phyloP scores from a whole-genome alignment of 2,888 invertebrate genomes.

The Glaucopsyche alexis region DNA sequence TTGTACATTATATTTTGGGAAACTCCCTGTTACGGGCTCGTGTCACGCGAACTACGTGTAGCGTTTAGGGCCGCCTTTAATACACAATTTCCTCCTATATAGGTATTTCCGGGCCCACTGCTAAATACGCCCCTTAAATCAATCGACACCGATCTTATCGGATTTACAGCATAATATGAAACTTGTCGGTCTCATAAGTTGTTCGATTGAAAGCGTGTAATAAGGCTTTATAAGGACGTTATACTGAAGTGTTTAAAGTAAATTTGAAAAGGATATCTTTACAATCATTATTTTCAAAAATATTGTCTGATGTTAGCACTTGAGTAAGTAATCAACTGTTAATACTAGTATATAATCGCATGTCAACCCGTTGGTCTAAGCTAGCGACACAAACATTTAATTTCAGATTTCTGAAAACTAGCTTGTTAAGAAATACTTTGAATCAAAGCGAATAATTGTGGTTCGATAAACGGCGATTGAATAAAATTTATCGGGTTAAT shows the following conservation, averaged over 20 bases:
- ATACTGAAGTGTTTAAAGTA: no score
- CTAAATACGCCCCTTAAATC: conserved; percentile 26
- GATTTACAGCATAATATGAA: not conserved
- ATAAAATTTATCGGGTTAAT: not conserved
- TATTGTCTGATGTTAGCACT: no score
- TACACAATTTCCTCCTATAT: conserved; percentile 28
- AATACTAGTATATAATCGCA: no score
- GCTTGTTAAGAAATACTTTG: not conserved
- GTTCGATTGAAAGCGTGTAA: not conserved
- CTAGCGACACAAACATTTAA: not conserved
- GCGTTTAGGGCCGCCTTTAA: conserved; percentile 16
- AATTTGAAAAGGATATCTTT: no score
- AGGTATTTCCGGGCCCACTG: conserved; percentile 33
- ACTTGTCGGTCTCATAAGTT: not conserved
- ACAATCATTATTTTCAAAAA: no score
- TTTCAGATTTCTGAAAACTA: not conserved
- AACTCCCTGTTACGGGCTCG: conserved; percentile 1
- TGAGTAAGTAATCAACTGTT: no score
- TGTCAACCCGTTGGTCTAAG: no score
- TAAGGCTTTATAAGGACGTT: not conserved
- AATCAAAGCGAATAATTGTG: not conserved
- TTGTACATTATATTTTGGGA: conserved; percentile 1
- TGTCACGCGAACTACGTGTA: conserved; percentile 33
- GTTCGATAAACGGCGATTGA: not conserved
- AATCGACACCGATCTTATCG: conserved; percentile 32